These are phyloP conservation scores for Idaea biselata DNA, from an alignment of 2,888 invertebrate species.

Conservation along the genomic window DNA sequence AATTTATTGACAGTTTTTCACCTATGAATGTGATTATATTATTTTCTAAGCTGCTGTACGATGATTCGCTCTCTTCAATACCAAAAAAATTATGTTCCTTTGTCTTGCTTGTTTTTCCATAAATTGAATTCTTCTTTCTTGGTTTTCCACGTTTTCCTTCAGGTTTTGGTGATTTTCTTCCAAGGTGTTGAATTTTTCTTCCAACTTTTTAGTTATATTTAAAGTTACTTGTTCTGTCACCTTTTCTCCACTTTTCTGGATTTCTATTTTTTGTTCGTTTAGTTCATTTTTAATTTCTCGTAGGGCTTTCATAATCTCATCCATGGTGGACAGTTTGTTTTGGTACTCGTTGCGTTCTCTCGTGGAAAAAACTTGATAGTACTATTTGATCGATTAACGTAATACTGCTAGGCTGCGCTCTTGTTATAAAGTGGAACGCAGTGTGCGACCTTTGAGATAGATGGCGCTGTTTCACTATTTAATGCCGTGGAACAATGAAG, in stretches of 20 bases:
- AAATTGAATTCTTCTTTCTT: constrained; percentile 13
- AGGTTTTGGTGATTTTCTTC: constrained; percentile 8
- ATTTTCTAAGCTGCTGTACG: constrained; percentile 7
- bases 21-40: constrained; percentile 6
- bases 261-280: constrained; percentile 4
- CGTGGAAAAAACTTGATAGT: no score
- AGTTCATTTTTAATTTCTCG: constrained; percentile 2
- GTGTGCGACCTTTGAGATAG: no score
- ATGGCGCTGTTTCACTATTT: no score
- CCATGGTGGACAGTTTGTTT: no score
- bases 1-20: constrained; percentile 3
- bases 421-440: no score
- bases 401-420: no score
- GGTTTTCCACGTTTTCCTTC: constrained; percentile 13
- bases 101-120: constrained; percentile 13
- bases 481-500: no score
- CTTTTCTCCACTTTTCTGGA: constrained; percentile 4
- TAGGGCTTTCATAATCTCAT: background rate
- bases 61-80: constrained; percentile 6
- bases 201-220: constrained; percentile 13
- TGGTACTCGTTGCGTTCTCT: no score
- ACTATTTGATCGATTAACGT: no score
- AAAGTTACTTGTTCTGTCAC: constrained; percentile 14
- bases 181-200: constrained; percentile 6
- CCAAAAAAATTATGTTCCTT: constrained; percentile 10